A percentile compares a stretch with the other conserved stretches of the same genome.
Conservation (phyloP, 2,797 vertebrate species). For the Cyprinella venusta region DNA sequence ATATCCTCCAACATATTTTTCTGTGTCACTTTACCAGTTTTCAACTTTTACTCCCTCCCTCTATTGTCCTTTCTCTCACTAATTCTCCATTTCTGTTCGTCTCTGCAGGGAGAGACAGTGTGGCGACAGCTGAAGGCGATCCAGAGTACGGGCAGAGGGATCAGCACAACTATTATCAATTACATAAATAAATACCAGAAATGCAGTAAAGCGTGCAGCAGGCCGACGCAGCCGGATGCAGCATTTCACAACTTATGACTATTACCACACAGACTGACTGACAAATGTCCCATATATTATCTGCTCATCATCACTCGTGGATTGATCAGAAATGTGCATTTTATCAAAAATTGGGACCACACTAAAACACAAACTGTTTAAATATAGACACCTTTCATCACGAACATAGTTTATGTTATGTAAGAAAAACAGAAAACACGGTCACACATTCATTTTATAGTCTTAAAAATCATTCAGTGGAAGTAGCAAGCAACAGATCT, state of each 20-base stretch:
- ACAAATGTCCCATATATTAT: conserved; percentile 36
- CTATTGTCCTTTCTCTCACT: conserved; percentile 33
- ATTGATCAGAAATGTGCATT: conserved; percentile 1
- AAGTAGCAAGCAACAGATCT: not conserved
- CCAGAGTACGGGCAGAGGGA: conserved; percentile 37
- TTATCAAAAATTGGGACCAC: not conserved
- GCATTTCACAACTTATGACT: conserved; percentile 44
- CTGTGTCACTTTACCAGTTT: conserved; percentile 25
- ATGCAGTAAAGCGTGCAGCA: conserved; percentile 57
- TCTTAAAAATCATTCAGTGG: not conserved
- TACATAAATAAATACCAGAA: conserved; percentile 64
- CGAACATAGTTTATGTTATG: not conserved
- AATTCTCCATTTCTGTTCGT: conserved; percentile 30
- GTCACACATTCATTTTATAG: not conserved
- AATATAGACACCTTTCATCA: not conserved
- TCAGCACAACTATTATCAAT: conserved; percentile 62
- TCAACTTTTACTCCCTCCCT: conserved; percentile 12
- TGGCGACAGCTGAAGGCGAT: conserved; percentile 40
- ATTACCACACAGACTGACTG: conserved; percentile 27
- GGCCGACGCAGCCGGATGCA: conserved; percentile 6
- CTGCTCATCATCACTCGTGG: conserved; percentile 15
- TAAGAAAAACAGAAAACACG: not conserved
- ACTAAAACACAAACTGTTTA: not conserved
- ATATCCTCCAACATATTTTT: conserved; percentile 22
- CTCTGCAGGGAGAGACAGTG: conserved; percentile 47